Base-by-base conservation (phyloP, 2,797 vertebrate genomes). In the Arrhamphus sclerolepis region DNA sequence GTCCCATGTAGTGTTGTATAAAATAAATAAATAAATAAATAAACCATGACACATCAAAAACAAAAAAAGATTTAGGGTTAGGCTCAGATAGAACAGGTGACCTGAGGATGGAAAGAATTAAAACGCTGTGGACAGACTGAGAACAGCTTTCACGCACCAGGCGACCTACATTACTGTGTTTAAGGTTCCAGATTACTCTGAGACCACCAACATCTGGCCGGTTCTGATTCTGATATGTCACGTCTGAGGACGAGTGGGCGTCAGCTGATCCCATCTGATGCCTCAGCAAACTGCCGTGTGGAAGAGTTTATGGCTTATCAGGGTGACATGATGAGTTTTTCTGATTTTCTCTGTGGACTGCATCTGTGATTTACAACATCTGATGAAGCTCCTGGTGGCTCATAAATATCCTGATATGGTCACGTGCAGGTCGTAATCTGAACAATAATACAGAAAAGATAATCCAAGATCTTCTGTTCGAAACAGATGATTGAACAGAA, bases 351-450 rank as follows among this genome's bases (percentile, higher is more conserved):
- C 24, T 19, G 28, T 28, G 0, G 51, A 39, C 48, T 43, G 14
- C 16, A n/a, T 3, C 31, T 34, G 31, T 9, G 17, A 42, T 46
- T n/a, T 61, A 13, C 21, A 28, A 0, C 17, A 29, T 55, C 7
- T 21, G 31, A 7, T 7, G 29, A 31, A 7, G 29, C 29, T 7
- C 29, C 8, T 1, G 2, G 13, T 2, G 31, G 31, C 13, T 34
- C 13, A 10, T 26, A 26, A 26, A 34, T 19, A 22, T 61, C 20
- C 70, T 74, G n/a, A 72, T 41, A 11, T 62, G 38, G 47, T 72
- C 62, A 72, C 11, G 3, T 67, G 68, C 52, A 49, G 0, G 4
- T 65, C 13, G 58, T 82, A 59, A 87, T 80, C 80, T 79, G 70
- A 69, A 69, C 64, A 21, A 76, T 74, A 34, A 70, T 42, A 20